These are phyloP conservation scores for Sitta carolinensis DNA, from an alignment of 2,797 vertebrate species.

Conservation along the genomic window DNA sequence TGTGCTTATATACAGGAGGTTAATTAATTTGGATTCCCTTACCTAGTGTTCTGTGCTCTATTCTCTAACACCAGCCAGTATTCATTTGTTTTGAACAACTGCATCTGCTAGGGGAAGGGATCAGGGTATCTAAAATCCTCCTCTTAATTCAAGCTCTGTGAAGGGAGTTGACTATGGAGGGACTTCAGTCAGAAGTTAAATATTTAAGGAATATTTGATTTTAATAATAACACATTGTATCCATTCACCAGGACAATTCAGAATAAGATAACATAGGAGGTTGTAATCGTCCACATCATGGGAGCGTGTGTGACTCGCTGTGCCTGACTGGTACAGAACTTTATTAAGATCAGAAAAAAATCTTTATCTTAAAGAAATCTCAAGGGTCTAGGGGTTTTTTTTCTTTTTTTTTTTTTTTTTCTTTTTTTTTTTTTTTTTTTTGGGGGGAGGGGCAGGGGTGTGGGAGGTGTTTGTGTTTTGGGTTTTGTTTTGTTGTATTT, in stretches of 20 bases:
- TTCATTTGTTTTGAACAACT: not conserved
- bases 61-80: not conserved
- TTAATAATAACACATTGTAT: not conserved
- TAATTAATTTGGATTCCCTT: not conserved
- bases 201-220: not conserved
- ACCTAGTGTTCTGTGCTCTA: not conserved
- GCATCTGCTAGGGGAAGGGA: not conserved
- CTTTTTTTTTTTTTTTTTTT: too few relatives aligned
- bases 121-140: not conserved
- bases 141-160: not conserved
- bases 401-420: too few relatives aligned
- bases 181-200: not conserved
- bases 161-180: not conserved
- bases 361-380: not conserved
- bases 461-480: too few relatives aligned
- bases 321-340: not conserved
- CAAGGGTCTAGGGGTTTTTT: too few relatives aligned
- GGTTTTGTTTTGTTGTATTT: not conserved
- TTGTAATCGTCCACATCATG: not conserved
- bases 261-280: not conserved
- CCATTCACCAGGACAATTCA: not conserved
- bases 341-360: not conserved
- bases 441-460: too few relatives aligned
- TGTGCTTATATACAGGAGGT: not conserved
- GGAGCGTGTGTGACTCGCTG: not conserved